phyloP scores from a whole-genome alignment of 1,140 invertebrate genomes.

The Zaprionus vittiger region DNA sequence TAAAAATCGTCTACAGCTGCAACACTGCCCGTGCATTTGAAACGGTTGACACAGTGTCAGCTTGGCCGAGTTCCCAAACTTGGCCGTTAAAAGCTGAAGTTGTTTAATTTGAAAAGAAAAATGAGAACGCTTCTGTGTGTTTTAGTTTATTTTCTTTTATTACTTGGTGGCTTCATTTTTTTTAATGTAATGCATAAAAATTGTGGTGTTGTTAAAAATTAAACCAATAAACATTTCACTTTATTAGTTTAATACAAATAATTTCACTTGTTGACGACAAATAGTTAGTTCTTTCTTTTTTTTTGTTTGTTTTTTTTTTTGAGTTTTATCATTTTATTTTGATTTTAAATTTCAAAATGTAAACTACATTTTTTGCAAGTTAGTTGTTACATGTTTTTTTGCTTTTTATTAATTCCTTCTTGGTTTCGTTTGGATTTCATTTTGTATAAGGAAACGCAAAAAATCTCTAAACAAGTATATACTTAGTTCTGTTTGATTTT shows the following conservation, averaged over 20 bases:
- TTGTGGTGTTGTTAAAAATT: constrained; percentile 69
- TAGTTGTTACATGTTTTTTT: constrained; percentile 16
- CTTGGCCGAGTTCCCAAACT: neutral
- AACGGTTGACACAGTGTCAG: neutral
- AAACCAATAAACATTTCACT: constrained; percentile 77
- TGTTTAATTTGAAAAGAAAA: neutral
- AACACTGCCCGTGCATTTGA: neutral
- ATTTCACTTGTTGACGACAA: constrained; percentile 76
- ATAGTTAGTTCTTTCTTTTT: constrained; percentile 56
- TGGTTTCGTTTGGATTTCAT: constrained; percentile 30
- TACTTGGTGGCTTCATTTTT: constrained; percentile 58
- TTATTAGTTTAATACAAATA: constrained; percentile 78
- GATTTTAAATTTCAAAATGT: constrained; percentile 48
- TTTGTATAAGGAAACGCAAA: constrained; percentile 74
- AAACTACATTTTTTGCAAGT: constrained; percentile 35
- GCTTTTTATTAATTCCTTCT: constrained; percentile 15
- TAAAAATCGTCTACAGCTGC: neutral
- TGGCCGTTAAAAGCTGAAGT: neutral
- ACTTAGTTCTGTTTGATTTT: constrained; percentile 59
- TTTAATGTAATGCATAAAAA: constrained; percentile 77
- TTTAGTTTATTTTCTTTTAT: constrained; percentile 58
- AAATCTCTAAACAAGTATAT: constrained; percentile 70
- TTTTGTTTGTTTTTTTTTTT: constrained; percentile 10
- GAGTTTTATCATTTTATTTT: constrained; percentile 22
- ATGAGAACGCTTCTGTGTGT: constrained; percentile 25